Evolutionary conservation across 2,113 vertebrate species (phyloP), one percentile per base, ranked within the genome.

Genomic region (Silurus asotus): DNA sequence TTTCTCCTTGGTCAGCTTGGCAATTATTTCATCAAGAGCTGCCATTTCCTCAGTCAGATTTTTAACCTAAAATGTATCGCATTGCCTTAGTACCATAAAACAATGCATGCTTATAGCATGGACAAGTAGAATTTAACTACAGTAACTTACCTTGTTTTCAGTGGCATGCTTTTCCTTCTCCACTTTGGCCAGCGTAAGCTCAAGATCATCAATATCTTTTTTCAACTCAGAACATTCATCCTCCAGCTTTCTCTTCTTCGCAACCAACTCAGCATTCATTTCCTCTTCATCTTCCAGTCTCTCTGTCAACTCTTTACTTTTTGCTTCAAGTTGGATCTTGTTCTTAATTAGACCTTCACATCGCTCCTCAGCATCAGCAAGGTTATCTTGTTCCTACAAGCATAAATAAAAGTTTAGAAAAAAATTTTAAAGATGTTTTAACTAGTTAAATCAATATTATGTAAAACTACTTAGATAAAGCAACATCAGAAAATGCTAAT

Each of bases 81-180:
- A 80, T 10, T 58, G 19, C 48, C 67, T 82, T 7, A 82, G 48
- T 51, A 64, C 17, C 7, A 25, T 49, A 23, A 15, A 87, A 49
- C 0, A 62, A 28, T 25, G 13, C 23, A 49, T 76, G 2, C 14
- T 7, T 48, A 15, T 45, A 59, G 3, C 55, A 53, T 14, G 4
- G 20, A 5, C 70, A 74, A 7, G 7, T 13, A 56, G 13, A 28
- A 56, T 56, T 20, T 20, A 45, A 10, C 14, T 79, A 37, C 5
- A 37, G 15, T 59, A 59, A 19, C 20, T 93, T 84, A 96, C 97
- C 95, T 97, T 97, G 91, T 97, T 97, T 91, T 97, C 97, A 0
- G 97, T 97, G 0, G 97, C 97, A 0, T 97, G 96, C 83, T 97
- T 97, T 91, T 97, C 96, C 81, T 97, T 97, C 84, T 97, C 97